phyloP scores from a whole-genome alignment of 2,113 vertebrate genomes.

The Cricetomys ansorgei region DNA sequence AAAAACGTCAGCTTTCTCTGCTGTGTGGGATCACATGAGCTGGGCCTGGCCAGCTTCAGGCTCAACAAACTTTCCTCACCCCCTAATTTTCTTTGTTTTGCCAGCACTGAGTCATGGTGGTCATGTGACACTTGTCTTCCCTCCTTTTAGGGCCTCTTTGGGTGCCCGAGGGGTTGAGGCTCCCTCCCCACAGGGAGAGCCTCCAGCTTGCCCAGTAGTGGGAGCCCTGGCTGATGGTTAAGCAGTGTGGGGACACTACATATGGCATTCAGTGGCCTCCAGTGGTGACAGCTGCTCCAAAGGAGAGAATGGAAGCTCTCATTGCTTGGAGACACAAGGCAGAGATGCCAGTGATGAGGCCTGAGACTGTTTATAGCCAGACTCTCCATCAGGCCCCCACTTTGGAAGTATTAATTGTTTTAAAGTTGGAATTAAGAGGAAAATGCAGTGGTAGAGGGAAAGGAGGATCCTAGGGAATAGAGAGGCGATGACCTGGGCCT shows the following conservation, averaged over 20 bases:
- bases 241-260: no score
- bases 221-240: neutral
- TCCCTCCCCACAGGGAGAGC: neutral
- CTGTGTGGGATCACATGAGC: neutral
- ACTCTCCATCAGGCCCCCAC: neutral
- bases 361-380: neutral
- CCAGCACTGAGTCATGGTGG: neutral
- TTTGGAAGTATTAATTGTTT: neutral
- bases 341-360: neutral
- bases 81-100: neutral
- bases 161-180: neutral
- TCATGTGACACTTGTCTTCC: neutral
- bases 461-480: no score
- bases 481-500: neutral
- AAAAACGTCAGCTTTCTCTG: fast-evolving
- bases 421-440: neutral
- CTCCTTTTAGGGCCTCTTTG: neutral
- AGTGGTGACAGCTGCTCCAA: neutral
- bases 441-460: neutral
- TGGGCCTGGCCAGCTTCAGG: neutral
- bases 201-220: neutral
- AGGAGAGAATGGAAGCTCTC: neutral
- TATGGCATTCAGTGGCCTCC: fast-evolving
- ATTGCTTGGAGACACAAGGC: neutral
- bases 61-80: neutral